Base-by-base conservation (phyloP, 2,888 invertebrate species). In the Galerucella calmariensis region DNA sequence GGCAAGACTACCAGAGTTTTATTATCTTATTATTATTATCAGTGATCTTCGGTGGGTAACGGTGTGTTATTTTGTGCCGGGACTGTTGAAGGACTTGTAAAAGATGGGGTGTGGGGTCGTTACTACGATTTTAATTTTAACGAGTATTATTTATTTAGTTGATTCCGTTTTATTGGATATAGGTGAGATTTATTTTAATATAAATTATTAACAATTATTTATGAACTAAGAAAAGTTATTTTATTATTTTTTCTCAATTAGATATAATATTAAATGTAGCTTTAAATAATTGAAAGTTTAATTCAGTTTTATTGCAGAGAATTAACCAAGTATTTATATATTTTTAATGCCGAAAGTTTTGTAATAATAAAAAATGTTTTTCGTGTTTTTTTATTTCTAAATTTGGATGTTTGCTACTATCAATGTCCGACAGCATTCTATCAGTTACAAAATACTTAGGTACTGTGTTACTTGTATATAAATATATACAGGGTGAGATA, bases 131-230 rank as follows among this genome's bases (percentile, higher is more conserved):
- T 84, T 85, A 82, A 86, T 84, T 78, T 81, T 87, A 71, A 83
- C 83, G 41, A 75, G 87, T 69, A 82, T 86, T 79, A 83, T 89
- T 48, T 82, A 88, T 68, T 78, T 86, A 24, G 78, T 85, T 73
- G 85, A 88, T 71, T 87, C 88, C n/a, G 88, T 90, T 76, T 89
- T 89, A 72, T 81, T 90, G 82, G 90, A 90, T 80, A 86, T 89
- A 86, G 90, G 90, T 90, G 85, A 84, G 87, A 71, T 44, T 56
- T 59, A 11, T 24, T 48, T 16, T 8, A 70, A 58, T 12, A 24
- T 10, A 44, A 63, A 41, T 41, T 41, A 8, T 41, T 41, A 9
- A 41, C 8, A 41, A 41, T 41, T 8, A 41, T 41, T 41, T 41
- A 9, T 41, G 8, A 9, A 6, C 8, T 8, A 41, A 41, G 1